phyloP scores from a whole-genome alignment of 2,113 vertebrate species.

The Lipotes vexillifer region DNA sequence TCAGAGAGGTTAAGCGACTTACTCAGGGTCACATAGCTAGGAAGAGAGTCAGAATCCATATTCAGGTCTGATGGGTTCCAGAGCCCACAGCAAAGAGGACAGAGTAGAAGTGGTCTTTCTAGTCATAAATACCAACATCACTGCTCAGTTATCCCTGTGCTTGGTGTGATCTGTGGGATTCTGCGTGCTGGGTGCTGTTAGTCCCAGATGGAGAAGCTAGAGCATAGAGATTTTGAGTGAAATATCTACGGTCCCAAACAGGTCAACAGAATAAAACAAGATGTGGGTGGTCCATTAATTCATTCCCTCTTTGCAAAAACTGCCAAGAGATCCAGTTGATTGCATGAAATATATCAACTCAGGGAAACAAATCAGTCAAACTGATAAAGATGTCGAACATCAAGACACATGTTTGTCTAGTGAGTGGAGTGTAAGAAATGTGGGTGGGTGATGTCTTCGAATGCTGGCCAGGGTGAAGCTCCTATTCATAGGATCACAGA shows the following conservation, averaged over 20 bases:
- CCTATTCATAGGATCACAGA: not conserved
- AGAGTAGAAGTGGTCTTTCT: not conserved
- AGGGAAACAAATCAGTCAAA: conserved; percentile 45
- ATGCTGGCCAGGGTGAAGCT: not conserved
- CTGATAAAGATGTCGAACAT: conserved; percentile 50
- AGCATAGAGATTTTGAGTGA: not conserved
- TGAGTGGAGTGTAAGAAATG: conserved; percentile 34
- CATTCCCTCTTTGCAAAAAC: not conserved
- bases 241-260: not conserved
- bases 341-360: conserved; percentile 37
- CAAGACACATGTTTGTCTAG: conserved; percentile 1
- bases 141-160: not conserved
- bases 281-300: conserved; percentile 32
- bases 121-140: not conserved
- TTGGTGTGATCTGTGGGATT: not conserved
- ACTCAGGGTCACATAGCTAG: not conserved
- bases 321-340: not conserved
- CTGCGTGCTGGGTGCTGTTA: not conserved
- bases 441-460: conserved; percentile 9
- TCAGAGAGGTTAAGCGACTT: not conserved
- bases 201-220: not conserved
- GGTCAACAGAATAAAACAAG: conserved; percentile 19
- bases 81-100: not conserved
- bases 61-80: not conserved
- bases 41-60: not conserved